A percentile compares a stretch with the other conserved stretches of the same genome.
These are phyloP conservation scores for Onychostoma macrolepis DNA, from an alignment of 2,113 vertebrate species.

Conservation along the genomic window DNA sequence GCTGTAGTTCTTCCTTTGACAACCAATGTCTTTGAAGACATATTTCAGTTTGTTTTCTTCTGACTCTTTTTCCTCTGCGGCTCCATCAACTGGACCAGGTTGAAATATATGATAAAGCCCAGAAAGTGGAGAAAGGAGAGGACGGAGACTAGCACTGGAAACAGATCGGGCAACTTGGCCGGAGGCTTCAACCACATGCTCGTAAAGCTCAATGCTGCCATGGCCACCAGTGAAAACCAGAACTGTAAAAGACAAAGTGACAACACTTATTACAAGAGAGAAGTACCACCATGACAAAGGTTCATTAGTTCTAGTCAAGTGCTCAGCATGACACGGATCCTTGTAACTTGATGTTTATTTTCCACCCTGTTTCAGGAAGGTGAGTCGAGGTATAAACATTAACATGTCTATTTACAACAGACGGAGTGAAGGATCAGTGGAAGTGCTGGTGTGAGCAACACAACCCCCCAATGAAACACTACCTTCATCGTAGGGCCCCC, in stretches of 20 bases:
- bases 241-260: slow-evolving; percentile 78
- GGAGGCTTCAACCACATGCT: slow-evolving; percentile 79
- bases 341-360: slow-evolving; percentile 43
- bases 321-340: not conserved
- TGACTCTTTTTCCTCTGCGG: slow-evolving; percentile 72
- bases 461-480: slow-evolving; percentile 70
- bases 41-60: slow-evolving; percentile 84
- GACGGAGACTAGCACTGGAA: slow-evolving; percentile 83
- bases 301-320: slow-evolving; percentile 5
- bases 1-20: not conserved
- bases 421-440: slow-evolving; percentile 62
- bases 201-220: slow-evolving; percentile 79
- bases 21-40: slow-evolving; percentile 17
- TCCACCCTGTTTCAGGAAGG: slow-evolving; percentile 7
- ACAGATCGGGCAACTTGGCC: slow-evolving; percentile 83
- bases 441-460: slow-evolving; percentile 50
- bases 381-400: slow-evolving; percentile 56
- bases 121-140: slow-evolving; percentile 87
- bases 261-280: not conserved
- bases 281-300: not conserved
- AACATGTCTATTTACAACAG: slow-evolving; percentile 65
- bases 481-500: slow-evolving; percentile 65
- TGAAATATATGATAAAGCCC: slow-evolving; percentile 84
- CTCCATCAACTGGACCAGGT: slow-evolving; percentile 82
- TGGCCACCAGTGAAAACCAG: slow-evolving; percentile 76